These are phyloP conservation scores for Mus caroli DNA, from an alignment of 2,797 vertebrate genomes.

Conservation along the genomic window DNA sequence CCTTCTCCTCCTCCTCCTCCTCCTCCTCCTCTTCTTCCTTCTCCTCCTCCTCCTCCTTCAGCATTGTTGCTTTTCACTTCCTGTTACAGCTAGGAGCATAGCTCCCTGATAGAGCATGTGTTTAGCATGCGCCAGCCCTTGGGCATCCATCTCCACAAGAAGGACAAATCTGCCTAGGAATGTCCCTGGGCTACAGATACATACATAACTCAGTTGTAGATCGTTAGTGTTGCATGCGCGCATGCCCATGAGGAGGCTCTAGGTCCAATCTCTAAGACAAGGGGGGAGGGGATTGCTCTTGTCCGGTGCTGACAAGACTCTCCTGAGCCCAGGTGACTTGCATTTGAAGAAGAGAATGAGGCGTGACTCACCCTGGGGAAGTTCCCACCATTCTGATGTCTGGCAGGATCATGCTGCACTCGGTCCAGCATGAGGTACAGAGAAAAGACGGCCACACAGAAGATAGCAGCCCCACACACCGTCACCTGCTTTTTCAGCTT, in stretches of 20 bases:
- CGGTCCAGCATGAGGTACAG: constrained; percentile 99
- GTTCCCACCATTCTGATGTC: constrained; percentile 95
- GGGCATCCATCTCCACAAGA: background rate
- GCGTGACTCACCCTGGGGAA: constrained; percentile 95
- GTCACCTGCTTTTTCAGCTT: constrained; percentile 99
- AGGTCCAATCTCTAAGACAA: background rate
- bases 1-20: no score
- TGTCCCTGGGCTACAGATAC: background rate
- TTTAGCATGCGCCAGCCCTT: background rate
- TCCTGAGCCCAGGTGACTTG: background rate
- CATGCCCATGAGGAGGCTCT: background rate
- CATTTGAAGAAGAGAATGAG: background rate
- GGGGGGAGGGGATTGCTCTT: background rate
- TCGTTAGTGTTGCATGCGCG: background rate
- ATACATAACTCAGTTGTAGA: background rate
- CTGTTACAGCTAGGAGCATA: background rate
- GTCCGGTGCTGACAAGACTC: background rate
- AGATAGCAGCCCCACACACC: constrained; percentile 97
- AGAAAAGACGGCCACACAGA: constrained; percentile 99
- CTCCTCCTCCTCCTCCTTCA: background rate
- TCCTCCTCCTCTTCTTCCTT: no score
- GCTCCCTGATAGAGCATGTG: background rate
- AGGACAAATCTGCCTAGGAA: background rate
- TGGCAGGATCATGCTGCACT: constrained; percentile 96
- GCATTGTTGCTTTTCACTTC: background rate